A percentile compares a stretch with the other conserved stretches of the same genome.
These are phyloP conservation scores for Nasonia oneida DNA, from an alignment of 2,888 invertebrate genomes.

Conservation along the genomic window DNA sequence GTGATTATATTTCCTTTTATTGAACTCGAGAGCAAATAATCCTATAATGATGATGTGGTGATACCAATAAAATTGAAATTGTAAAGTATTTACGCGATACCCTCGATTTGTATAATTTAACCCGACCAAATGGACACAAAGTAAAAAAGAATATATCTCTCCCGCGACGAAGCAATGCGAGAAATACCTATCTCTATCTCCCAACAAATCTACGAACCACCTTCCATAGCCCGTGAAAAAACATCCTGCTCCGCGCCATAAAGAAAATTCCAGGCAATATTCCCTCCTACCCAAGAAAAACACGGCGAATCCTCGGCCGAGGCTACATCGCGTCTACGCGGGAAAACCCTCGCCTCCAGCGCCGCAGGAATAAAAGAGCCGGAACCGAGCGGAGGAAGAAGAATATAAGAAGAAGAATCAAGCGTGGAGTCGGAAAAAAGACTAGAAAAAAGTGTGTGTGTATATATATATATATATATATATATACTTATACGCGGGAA, in stretches of 20 bases:
- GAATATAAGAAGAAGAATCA: not conserved
- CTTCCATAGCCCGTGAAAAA: not conserved
- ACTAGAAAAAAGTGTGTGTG: not conserved
- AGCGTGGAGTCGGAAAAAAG: conserved; percentile 7
- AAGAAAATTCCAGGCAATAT: conserved; percentile 25
- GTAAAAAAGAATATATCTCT: not conserved
- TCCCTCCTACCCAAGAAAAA: not conserved
- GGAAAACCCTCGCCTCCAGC: too few species aligned
- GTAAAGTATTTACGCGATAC: too few species aligned
- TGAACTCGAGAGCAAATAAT: too few species aligned
- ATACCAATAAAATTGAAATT: too few species aligned
- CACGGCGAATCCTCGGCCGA: not conserved
- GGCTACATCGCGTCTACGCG: not conserved
- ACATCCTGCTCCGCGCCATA: not conserved
- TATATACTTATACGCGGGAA: too few species aligned
- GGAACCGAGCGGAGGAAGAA: not conserved
- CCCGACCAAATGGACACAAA: too few species aligned
- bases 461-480: too few species aligned
- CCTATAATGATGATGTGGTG: too few species aligned
- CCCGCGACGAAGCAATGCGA: not conserved
- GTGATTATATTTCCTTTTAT: too few species aligned
- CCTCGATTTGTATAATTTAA: too few species aligned
- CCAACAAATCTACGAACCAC: not conserved
- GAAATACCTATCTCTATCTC: not conserved
- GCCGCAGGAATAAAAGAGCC: not conserved